Percentiles rank a stretch among this genome's conserved stretches.
Conservation (phyloP, 1,140 invertebrate genomes). For the Leptopilina clavipes region DNA sequence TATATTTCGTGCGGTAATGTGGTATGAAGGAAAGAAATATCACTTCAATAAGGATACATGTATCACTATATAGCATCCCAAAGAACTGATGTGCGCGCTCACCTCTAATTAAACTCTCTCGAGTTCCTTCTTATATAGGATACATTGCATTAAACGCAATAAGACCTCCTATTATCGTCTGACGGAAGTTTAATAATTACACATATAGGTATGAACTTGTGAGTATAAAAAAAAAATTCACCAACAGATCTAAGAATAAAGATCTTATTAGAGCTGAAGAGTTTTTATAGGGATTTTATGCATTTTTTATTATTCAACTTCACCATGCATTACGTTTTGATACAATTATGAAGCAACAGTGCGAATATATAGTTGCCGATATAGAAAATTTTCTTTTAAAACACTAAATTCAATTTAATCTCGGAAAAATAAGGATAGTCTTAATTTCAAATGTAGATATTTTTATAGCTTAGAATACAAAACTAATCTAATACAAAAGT, state of each 20-base stretch:
- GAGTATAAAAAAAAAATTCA: background rate
- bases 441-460: too few relatives aligned
- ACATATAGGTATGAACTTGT: background rate
- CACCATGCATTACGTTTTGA: background rate
- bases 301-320: background rate
- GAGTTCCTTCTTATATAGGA: background rate
- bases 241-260: background rate
- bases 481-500: too few relatives aligned
- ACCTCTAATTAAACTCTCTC: background rate
- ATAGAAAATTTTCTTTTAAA: too few relatives aligned
- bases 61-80: background rate
- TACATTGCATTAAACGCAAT: constrained; percentile 10
- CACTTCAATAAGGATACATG: constrained; percentile 29
- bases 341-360: background rate
- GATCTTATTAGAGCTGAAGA: background rate
- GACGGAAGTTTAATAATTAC: constrained; percentile 19
- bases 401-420: too few relatives aligned
- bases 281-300: background rate
- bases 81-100: background rate
- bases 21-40: constrained; percentile 13
- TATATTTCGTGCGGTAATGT: background rate
- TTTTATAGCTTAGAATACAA: too few relatives aligned
- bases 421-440: too few relatives aligned
- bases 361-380: too few relatives aligned
- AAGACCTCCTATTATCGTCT: constrained; percentile 20